phyloP scores from a whole-genome alignment of 2,888 invertebrate genomes.

The Dasysyrphus albostriatus region DNA sequence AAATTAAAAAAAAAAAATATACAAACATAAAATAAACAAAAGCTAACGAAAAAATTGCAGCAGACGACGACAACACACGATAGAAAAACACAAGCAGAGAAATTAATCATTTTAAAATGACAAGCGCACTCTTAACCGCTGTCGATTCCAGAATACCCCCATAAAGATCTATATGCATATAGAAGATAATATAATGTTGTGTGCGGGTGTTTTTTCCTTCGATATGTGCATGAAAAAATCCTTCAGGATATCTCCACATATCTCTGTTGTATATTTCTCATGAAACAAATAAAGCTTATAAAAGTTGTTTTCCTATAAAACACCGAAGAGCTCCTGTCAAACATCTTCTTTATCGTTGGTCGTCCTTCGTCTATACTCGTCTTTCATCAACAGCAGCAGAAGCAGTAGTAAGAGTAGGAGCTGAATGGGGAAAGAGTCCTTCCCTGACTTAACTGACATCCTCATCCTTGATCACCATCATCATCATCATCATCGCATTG shows the following conservation, averaged over 20 bases:
- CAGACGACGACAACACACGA: conserved; percentile 43
- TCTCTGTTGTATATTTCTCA: conserved; percentile 29
- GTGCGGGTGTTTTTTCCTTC: conserved; percentile 24
- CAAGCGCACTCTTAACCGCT: conserved; percentile 69
- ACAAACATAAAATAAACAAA: conserved; percentile 18
- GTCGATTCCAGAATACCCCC: conserved; percentile 56
- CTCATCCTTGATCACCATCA: conserved; percentile 45
- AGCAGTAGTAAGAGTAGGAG: not conserved
- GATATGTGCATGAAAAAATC: conserved; percentile 25
- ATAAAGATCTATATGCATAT: not conserved
- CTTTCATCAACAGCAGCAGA: conserved; percentile 29
- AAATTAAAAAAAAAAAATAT: not conserved
- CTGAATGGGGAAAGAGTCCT: not conserved
- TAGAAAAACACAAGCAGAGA: conserved; percentile 60
- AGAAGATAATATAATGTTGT: not conserved
- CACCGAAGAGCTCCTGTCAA: conserved; percentile 24
- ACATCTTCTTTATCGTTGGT: not conserved
- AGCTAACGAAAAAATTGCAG: conserved; percentile 47
- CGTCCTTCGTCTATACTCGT: conserved; percentile 26
- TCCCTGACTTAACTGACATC: conserved; percentile 61
- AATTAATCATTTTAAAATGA: conserved; percentile 75
- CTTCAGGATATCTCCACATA: conserved; percentile 33
- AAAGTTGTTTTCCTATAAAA: conserved; percentile 37
- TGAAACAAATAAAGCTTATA: conserved; percentile 69
- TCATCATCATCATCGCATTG: conserved; percentile 39